Evolutionary conservation across 2,888 invertebrate species (phyloP).

Genomic region (Oscheius onirici): DNA sequence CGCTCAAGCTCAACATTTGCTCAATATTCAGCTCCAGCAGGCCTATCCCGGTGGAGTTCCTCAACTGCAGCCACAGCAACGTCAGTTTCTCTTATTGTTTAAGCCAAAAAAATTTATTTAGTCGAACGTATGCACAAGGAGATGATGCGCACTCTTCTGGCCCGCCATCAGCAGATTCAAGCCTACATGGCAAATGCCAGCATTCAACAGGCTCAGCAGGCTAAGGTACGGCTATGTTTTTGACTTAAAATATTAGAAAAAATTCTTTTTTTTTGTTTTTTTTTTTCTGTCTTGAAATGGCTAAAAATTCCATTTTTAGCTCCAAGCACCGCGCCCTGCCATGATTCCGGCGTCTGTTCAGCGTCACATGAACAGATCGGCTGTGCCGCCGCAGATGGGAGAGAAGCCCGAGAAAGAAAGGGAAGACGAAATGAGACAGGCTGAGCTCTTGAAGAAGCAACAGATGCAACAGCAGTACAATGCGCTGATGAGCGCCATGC

Average conservation of each 20-base stretch:
- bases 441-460: constrained; percentile 34
- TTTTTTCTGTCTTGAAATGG: not conserved
- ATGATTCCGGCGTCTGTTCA: constrained; percentile 61
- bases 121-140: constrained; percentile 35
- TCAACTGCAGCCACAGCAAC: not conserved
- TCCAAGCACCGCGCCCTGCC: constrained; percentile 10
- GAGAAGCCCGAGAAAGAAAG: constrained; percentile 41
- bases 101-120: constrained; percentile 13
- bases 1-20: constrained; percentile 15
- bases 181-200: not conserved
- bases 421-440: constrained; percentile 1
- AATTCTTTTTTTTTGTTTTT: not conserved
- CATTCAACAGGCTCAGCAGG: constrained; percentile 17
- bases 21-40: constrained; percentile 26
- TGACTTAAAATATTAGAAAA: not conserved
- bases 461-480: constrained; percentile 57
- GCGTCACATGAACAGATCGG: constrained; percentile 48
- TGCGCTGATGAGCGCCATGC: constrained; percentile 54
- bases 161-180: constrained; percentile 12
- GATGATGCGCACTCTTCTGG: constrained; percentile 16
- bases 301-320: not conserved
- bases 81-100: constrained; percentile 9
- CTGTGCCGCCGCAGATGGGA: constrained; percentile 33
- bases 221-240: constrained; percentile 1
- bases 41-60: constrained; percentile 5